Conservation (phyloP, 2,797 vertebrate genomes). For the Sebastes melanostomus region DNA sequence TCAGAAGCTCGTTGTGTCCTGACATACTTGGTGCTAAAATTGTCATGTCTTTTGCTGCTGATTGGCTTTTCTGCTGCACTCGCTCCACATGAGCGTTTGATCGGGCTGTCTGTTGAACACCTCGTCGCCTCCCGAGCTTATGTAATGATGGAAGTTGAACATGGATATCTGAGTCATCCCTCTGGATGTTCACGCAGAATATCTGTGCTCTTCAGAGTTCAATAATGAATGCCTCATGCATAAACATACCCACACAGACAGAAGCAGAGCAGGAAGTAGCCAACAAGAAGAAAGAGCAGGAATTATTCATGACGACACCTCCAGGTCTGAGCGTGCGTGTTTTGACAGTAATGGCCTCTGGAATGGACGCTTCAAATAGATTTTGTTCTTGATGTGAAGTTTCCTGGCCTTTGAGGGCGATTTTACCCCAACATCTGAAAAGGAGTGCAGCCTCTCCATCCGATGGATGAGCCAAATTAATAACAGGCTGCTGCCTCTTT, state of each 20-base stretch:
- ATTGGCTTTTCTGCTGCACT: neutral
- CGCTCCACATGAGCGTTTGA: slow-evolving; percentile 11
- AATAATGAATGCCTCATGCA: slow-evolving; percentile 71
- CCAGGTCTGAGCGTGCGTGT: slow-evolving; percentile 27
- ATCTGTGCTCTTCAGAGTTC: slow-evolving; percentile 61
- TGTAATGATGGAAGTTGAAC: slow-evolving; percentile 46
- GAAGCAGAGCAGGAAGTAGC: slow-evolving; percentile 65
- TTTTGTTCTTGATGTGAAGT: slow-evolving; percentile 29
- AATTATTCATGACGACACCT: slow-evolving; percentile 76
- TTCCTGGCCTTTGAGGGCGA: slow-evolving; percentile 33
- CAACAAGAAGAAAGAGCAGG: slow-evolving; percentile 49
- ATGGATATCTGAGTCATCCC: slow-evolving; percentile 66
- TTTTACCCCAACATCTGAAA: slow-evolving; percentile 25
- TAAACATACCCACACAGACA: slow-evolving; percentile 67
- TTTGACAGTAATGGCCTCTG: slow-evolving; percentile 64
- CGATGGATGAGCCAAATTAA: slow-evolving; percentile 21
- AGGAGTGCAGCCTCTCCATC: slow-evolving; percentile 23
- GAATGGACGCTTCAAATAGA: slow-evolving; percentile 67
- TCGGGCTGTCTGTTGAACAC: slow-evolving; percentile 30
- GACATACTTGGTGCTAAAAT: slow-evolving; percentile 13
- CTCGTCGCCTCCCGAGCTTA: slow-evolving; percentile 40
- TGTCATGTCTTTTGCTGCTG: neutral
- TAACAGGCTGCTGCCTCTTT: slow-evolving; percentile 3
- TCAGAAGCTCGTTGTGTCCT: slow-evolving; percentile 5
- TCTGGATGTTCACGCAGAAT: slow-evolving; percentile 55